These are phyloP conservation scores for Phalacrocorax brasilianus DNA, from an alignment of 2,113 vertebrate genomes.

Conservation along the genomic window DNA sequence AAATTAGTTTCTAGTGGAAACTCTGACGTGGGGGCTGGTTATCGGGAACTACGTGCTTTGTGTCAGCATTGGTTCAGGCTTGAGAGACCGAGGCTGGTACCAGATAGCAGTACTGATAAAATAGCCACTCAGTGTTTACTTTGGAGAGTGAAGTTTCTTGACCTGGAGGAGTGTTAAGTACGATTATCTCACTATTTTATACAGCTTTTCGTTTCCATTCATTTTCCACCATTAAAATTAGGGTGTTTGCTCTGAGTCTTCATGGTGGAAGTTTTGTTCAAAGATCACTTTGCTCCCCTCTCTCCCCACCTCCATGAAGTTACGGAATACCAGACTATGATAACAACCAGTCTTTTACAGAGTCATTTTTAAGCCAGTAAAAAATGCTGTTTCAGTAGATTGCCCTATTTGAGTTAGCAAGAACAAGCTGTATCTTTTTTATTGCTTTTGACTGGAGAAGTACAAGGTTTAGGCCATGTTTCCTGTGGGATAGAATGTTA, in stretches of 20 bases:
- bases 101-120: neutral
- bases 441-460: constrained; percentile 37
- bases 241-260: neutral
- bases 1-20: neutral
- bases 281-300: neutral
- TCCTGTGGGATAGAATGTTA: constrained; percentile 10
- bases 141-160: neutral
- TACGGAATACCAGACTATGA: neutral
- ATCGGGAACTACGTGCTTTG: fast-evolving
- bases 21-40: neutral
- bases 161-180: neutral
- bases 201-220: neutral
- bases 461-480: constrained; percentile 35
- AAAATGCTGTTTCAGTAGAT: constrained; percentile 52
- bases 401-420: constrained; percentile 44
- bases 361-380: constrained; percentile 58
- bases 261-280: neutral
- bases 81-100: neutral
- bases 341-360: constrained; percentile 36
- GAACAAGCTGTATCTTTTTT: constrained; percentile 62
- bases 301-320: neutral
- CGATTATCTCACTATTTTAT: neutral
- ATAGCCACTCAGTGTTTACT: neutral
- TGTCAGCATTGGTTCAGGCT: neutral
- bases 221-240: neutral